These are phyloP conservation scores for Cromileptes altivelis DNA, from an alignment of 2,113 vertebrate species.

Conservation along the genomic window DNA sequence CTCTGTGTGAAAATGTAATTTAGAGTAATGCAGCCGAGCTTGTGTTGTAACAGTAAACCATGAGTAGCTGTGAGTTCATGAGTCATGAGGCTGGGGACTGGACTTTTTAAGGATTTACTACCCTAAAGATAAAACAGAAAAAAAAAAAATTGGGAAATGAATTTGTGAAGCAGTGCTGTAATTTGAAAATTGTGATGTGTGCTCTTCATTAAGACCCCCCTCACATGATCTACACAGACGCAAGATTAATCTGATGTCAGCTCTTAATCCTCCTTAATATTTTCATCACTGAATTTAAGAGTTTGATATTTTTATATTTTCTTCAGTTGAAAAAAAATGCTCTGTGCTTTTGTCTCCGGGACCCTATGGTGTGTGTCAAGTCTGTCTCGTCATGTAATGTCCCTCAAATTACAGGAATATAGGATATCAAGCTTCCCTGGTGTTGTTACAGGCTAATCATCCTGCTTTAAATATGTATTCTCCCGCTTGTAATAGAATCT, in stretches of 20 bases:
- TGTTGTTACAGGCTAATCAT: constrained; percentile 37
- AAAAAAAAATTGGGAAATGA: constrained; percentile 26
- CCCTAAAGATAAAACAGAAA: constrained; percentile 7
- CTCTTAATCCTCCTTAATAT: constrained; percentile 73
- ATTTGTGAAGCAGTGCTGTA: constrained; percentile 30
- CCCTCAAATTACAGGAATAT: constrained; percentile 7
- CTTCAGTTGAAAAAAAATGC: constrained; percentile 24
- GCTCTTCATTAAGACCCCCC: constrained; percentile 13
- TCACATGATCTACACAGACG: constrained; percentile 26
- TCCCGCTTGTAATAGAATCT: constrained; percentile 19
- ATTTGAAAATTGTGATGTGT: background rate
- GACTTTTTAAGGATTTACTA: constrained; percentile 10
- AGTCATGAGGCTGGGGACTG: background rate
- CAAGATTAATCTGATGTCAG: constrained; percentile 55
- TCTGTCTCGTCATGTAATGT: constrained; percentile 2
- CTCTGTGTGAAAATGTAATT: constrained; percentile 10
- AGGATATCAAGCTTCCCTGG: constrained; percentile 1
- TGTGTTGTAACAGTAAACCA: background rate
- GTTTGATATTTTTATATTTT: constrained; percentile 68
- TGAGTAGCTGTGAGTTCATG: constrained; percentile 8
- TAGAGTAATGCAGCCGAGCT: background rate
- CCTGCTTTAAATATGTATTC: constrained; percentile 36
- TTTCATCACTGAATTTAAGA: constrained; percentile 76
- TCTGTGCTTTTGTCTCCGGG: constrained; percentile 28
- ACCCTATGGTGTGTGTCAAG: background rate